Evolutionary conservation across 2,113 vertebrate species (phyloP), one percentile per base, ranked within the genome.

Genomic region (Amblyornis subalaris): DNA sequence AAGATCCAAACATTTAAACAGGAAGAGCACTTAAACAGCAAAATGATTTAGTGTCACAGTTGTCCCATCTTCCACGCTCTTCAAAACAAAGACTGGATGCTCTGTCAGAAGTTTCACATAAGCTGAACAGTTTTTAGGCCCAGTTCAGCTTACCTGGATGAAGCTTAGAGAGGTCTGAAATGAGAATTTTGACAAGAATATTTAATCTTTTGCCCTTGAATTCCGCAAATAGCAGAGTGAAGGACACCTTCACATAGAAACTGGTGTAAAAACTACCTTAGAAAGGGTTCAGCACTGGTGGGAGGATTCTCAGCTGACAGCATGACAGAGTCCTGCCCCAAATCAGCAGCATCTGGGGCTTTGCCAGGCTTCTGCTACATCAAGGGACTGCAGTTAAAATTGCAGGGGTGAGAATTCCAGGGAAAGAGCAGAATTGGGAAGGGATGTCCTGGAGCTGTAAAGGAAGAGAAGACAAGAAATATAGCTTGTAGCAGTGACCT

Each of bases 321-420:
- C 12, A 45, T 1, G 1, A 44, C 60, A 64, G 50, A 73, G 17
- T 10, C 45, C 29, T 1, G 2, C 28, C 48, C 53, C 9, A 3
- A n/a, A 33, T n/a, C 48, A 58, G 50, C 31, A 65, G 44, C 67
- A 28, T 44, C 78, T 21, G 12, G 36, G 74, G 31, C 55, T 61
- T 80, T 83, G 17, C 40, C 26, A 65, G 38, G 40, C 8, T 65
- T 2, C 0, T 67, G 60, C 28, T 74, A 35, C 21, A 19, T 17
- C 0, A 0, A 40, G n/a, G 51, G 19, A 44, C 45, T 2, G 4
- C 23, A 23, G 9, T 11, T 36, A 48, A 26, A 61, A 33, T 18
- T 44, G 8, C 26, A 74, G 31, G 17, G 21, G 3, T 45, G 47
- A 74, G 25, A 25, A 45, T 42, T 62, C 24, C 55, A 65, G 47